A percentile compares a stretch with the other conserved stretches of the same genome.
These are phyloP conservation scores for Hypothenemus hampei DNA, from an alignment of 1,140 invertebrate genomes.

Conservation along the genomic window DNA sequence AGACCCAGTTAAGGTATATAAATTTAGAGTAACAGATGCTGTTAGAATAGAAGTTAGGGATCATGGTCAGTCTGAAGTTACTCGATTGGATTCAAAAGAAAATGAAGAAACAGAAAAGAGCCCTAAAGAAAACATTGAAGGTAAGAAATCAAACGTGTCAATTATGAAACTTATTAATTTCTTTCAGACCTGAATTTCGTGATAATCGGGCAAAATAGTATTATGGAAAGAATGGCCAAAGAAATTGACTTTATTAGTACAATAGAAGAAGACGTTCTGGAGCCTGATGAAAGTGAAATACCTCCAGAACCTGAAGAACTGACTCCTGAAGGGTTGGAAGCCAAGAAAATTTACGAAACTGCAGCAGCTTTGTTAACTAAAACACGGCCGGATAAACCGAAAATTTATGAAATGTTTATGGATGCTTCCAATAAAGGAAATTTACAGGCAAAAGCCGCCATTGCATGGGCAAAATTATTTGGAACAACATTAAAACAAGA, in stretches of 20 bases:
- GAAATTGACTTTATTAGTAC: neutral
- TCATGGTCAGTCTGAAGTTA: slow-evolving; percentile 8
- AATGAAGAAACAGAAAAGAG: neutral
- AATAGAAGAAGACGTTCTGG: slow-evolving; percentile 18
- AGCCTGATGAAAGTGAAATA: slow-evolving; percentile 45
- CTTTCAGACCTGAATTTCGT: slow-evolving; percentile 27
- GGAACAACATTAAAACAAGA: slow-evolving; percentile 72
- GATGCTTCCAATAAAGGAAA: slow-evolving; percentile 76
- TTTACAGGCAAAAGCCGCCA: slow-evolving; percentile 68
- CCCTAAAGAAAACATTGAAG: neutral
- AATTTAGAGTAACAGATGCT: slow-evolving; percentile 1
- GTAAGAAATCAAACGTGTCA: neutral
- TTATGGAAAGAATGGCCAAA: slow-evolving; percentile 40
- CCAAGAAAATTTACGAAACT: slow-evolving; percentile 61
- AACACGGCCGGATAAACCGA: slow-evolving; percentile 58
- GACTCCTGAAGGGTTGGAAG: slow-evolving; percentile 58
- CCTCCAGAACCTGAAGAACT: slow-evolving; percentile 49
- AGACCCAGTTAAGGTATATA: neutral
- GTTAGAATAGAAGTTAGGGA: neutral
- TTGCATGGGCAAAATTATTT: slow-evolving; percentile 84
- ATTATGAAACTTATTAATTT: neutral
- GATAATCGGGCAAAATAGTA: slow-evolving; percentile 39
- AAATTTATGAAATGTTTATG: slow-evolving; percentile 62
- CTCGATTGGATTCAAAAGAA: neutral
- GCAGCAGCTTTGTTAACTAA: slow-evolving; percentile 62